Conservation (phyloP, 1,140 invertebrate species). For the Centruroides sculpturatus region DNA sequence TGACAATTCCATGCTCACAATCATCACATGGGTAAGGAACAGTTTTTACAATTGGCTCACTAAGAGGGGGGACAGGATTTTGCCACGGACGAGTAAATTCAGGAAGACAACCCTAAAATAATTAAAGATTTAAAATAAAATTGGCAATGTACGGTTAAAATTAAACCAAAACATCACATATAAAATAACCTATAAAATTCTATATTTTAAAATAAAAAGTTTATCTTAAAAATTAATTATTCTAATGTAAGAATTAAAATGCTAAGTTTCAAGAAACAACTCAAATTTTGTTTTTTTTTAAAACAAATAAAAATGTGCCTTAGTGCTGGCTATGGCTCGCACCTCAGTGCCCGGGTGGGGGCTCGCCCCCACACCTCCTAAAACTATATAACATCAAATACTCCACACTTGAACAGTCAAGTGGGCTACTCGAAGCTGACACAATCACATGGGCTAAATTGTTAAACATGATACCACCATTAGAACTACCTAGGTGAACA, state of each 20-base stretch:
- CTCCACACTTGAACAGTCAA: no score
- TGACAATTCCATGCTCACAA: constrained; percentile 66
- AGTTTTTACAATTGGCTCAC: constrained; percentile 33
- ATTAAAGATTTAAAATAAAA: constrained; percentile 4
- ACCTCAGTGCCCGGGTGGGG: no score
- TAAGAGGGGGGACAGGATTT: constrained; percentile 45
- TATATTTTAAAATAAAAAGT: neutral
- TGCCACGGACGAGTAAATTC: constrained; percentile 61
- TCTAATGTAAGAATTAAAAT: no score
- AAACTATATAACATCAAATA: no score
- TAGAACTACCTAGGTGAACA: no score
- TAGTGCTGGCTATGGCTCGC: no score
- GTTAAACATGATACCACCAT: no score
- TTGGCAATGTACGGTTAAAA: neutral
- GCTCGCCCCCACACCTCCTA: no score
- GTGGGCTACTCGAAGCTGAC: no score
- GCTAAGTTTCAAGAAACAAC: neutral
- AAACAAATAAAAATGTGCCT: no score
- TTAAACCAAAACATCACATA: neutral
- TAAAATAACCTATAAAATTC: neutral
- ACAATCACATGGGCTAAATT: no score
- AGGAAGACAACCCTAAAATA: constrained; percentile 36
- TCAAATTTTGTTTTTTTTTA: neutral
- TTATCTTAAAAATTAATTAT: neutral
- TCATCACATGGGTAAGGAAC: constrained; percentile 66